Evolutionary conservation across 2,113 vertebrate genomes (phyloP).

Genomic region (Pungitius pungitius): DNA sequence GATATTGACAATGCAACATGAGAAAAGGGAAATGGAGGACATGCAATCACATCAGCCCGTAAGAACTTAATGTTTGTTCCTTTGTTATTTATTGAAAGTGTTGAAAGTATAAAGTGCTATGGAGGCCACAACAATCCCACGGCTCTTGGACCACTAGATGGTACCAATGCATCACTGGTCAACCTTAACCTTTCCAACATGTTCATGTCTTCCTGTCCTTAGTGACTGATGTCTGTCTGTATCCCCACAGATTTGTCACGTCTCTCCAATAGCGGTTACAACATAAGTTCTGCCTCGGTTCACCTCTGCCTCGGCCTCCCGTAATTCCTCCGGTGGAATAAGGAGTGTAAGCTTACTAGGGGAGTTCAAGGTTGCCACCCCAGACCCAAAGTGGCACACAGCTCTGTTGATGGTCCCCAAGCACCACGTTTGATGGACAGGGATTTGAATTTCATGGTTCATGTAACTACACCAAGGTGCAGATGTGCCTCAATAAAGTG

Average conservation of each 20-base stretch:
- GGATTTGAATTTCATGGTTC: slow-evolving; percentile 62
- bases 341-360: slow-evolving; percentile 40
- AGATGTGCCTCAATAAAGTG: slow-evolving; percentile 19
- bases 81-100: slow-evolving; percentile 11
- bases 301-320: slow-evolving; percentile 44
- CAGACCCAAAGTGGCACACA: slow-evolving; percentile 26
- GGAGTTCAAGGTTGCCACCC: slow-evolving; percentile 46
- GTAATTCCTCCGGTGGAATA: slow-evolving; percentile 28
- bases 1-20: slow-evolving; percentile 30
- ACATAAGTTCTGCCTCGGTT: slow-evolving; percentile 30
- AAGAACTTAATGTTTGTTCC: slow-evolving; percentile 16
- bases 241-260: slow-evolving; percentile 42
- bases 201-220: slow-evolving; percentile 11
- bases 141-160: slow-evolving; percentile 70
- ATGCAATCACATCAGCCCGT: slow-evolving; percentile 33
- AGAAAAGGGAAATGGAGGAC: slow-evolving; percentile 12
- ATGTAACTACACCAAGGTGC: slow-evolving; percentile 63
- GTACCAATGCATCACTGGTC: slow-evolving; percentile 73
- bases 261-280: slow-evolving; percentile 41
- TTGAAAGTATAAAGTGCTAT: slow-evolving; percentile 4
- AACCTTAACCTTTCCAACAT: slow-evolving; percentile 47
- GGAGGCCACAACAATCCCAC: slow-evolving; percentile 43
- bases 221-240: slow-evolving; percentile 49
- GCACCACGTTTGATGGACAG: slow-evolving; percentile 49
- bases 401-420: slow-evolving; percentile 49